phyloP scores from a whole-genome alignment of 2,888 invertebrate species.

The Aphidoletes aphidimyza region DNA sequence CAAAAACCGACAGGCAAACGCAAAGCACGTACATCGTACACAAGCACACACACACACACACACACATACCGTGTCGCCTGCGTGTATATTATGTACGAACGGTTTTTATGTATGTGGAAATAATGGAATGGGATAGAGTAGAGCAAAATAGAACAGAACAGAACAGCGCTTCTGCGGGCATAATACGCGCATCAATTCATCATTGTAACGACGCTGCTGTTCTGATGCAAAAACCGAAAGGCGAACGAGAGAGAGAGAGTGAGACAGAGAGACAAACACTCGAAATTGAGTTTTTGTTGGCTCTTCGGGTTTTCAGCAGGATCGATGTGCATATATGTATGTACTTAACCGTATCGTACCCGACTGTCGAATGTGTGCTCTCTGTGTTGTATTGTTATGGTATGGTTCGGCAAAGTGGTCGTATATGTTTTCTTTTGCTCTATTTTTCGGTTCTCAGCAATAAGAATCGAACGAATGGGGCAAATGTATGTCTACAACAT shows the following conservation, averaged over 20 bases:
- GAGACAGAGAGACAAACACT: conserved; percentile 15
- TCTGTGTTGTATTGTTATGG: conserved; percentile 9
- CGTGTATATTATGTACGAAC: background rate
- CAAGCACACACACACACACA: background rate
- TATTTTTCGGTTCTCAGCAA: conserved; percentile 45
- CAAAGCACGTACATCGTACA: no score
- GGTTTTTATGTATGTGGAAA: conserved; percentile 23
- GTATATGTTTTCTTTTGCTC: conserved; percentile 52
- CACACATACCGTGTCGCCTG: no score
- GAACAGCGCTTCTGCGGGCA: conserved; percentile 51
- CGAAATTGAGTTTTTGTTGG: background rate
- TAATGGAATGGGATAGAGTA: no score
- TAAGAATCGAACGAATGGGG: background rate
- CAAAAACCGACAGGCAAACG: no score
- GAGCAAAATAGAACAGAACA: no score
- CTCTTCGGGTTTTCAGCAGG: background rate
- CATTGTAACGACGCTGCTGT: background rate
- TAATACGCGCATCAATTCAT: conserved; percentile 38
- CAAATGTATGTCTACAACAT: background rate
- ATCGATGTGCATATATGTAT: conserved; percentile 52
- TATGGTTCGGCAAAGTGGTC: conserved; percentile 21
- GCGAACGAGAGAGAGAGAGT: background rate
- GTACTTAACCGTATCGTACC: conserved; percentile 37
- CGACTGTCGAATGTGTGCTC: conserved; percentile 41
- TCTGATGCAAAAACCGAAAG: background rate